Base-by-base conservation (phyloP, 2,888 invertebrate genomes). In the Ennomos fuscantarius region DNA sequence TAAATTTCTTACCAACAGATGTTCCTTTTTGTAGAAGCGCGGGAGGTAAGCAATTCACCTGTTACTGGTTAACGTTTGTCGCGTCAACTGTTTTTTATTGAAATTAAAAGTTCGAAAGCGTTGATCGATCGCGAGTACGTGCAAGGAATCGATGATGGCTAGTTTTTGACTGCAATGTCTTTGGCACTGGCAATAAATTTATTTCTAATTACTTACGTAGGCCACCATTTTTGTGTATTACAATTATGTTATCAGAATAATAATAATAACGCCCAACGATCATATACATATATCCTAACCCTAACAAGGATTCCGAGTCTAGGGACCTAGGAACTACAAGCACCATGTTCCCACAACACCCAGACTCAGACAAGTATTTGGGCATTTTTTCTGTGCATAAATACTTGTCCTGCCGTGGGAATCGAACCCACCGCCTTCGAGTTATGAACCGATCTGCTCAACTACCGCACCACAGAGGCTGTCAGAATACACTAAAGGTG, bases 91-190 rank as follows among this genome's bases (percentile, higher is more conserved):
- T 81, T 89, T 88, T 90, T 89, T 87, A 78, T 75, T 78, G 65
- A 81, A 87, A 87, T 90, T 88, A 89, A 86, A 85, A 83, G 82
- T 87, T 87, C 82, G 78, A 84, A 82, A 74, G 75, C 80, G 77
- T 76, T 74, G 51, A 66, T 60, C 48, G 55, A 65, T 67, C 39
- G 80, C 76, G 78, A 58, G 68, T 74, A 81, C 83, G 84, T 84
- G 86, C 76, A 65, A 63, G 48, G 83, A 81, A 83, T 85, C 58
- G 57, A 65, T 12, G 13, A 5, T 9, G 10, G 48, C 44, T 44
- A 53, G 58, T 49, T 48, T 56, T 43, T 47, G 42, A 52, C 36
- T 36, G 33, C 34, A 57, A 46, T 39, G 39, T 43, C 33, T 51
- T 9, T 8, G n/a, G n/a, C n/a, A 33, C 10, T 40, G 12, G 11